phyloP scores from a whole-genome alignment of 2,113 vertebrate species.

The Garra rufa region DNA sequence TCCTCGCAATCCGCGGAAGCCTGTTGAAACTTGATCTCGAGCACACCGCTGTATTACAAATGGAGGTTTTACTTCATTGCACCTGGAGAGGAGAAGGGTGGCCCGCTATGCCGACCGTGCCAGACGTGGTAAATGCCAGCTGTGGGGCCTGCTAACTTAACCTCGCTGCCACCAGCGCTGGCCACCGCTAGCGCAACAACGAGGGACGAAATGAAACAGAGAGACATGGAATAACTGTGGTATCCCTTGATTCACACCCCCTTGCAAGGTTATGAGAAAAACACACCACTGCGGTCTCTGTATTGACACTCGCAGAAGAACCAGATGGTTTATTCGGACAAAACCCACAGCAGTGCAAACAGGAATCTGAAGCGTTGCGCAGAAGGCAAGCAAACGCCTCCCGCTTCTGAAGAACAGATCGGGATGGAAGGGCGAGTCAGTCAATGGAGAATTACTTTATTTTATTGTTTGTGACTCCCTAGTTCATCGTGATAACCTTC shows the following conservation, averaged over 20 bases:
- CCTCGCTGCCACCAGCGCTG: slow-evolving; percentile 55
- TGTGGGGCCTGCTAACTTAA: slow-evolving; percentile 63
- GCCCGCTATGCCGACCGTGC: background rate
- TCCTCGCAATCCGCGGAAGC: slow-evolving; percentile 16
- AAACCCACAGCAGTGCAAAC: slow-evolving; percentile 21
- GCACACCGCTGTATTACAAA: slow-evolving; percentile 52
- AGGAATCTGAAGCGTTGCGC: slow-evolving; percentile 11
- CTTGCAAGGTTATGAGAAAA: slow-evolving; percentile 64
- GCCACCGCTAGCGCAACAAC: slow-evolving; percentile 60
- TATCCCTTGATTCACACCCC: slow-evolving; percentile 35
- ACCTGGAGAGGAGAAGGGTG: slow-evolving; percentile 69
- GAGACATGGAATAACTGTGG: slow-evolving; percentile 53
- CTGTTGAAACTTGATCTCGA: slow-evolving; percentile 58
- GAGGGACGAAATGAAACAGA: slow-evolving; percentile 53
- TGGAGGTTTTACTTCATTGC: slow-evolving; percentile 73
- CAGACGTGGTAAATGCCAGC: slow-evolving; percentile 39
- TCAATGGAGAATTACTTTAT: background rate
- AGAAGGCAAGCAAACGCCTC: slow-evolving; percentile 26
- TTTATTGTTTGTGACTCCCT: background rate
- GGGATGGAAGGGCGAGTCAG: background rate
- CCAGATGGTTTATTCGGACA: slow-evolving; percentile 36
- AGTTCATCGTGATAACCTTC: background rate
- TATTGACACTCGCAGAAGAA: slow-evolving; percentile 35
- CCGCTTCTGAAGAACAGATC: background rate
- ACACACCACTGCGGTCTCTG: slow-evolving; percentile 38